Evolutionary conservation across 2,113 vertebrate species (phyloP).

Genomic region (Neogobius melanostomus): DNA sequence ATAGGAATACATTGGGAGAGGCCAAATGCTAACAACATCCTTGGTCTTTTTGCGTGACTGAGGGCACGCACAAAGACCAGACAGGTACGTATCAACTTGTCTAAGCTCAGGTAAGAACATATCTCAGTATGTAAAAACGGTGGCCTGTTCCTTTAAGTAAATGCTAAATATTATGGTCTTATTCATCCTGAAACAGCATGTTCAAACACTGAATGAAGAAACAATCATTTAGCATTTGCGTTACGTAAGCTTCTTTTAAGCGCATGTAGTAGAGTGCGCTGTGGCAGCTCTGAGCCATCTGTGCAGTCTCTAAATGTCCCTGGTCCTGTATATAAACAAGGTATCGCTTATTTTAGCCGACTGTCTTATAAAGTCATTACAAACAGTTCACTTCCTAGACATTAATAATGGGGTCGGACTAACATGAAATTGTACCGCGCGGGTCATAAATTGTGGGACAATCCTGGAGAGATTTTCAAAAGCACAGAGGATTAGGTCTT

Average conservation of each 20-base stretch:
- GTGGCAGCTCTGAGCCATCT: neutral
- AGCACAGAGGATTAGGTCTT: conserved; percentile 32
- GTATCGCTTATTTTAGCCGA: conserved; percentile 12
- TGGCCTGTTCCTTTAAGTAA: too few relatives aligned
- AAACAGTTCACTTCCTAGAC: conserved; percentile 30
- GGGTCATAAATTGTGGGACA: conserved; percentile 43
- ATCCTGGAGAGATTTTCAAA: conserved; percentile 8
- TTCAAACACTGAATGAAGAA: neutral
- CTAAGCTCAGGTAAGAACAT: too few relatives aligned
- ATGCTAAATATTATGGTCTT: too few relatives aligned
- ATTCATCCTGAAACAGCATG: too few relatives aligned
- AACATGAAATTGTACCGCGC: conserved; percentile 34
- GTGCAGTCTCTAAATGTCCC: conserved; percentile 8
- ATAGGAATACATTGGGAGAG: too few relatives aligned
- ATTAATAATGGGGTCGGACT: conserved; percentile 32
- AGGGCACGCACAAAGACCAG: too few relatives aligned
- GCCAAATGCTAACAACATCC: too few relatives aligned
- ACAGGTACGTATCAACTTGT: too few relatives aligned
- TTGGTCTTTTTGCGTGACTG: too few relatives aligned
- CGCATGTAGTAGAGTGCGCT: neutral
- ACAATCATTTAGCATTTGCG: neutral
- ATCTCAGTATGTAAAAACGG: too few relatives aligned
- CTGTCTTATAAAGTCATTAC: conserved; percentile 31
- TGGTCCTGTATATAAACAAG: conserved; percentile 5
- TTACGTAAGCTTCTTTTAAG: neutral